A percentile compares a stretch with the other conserved stretches of the same genome.
Conservation (phyloP, 2,888 invertebrate species). For the Biston stratarius region DNA sequence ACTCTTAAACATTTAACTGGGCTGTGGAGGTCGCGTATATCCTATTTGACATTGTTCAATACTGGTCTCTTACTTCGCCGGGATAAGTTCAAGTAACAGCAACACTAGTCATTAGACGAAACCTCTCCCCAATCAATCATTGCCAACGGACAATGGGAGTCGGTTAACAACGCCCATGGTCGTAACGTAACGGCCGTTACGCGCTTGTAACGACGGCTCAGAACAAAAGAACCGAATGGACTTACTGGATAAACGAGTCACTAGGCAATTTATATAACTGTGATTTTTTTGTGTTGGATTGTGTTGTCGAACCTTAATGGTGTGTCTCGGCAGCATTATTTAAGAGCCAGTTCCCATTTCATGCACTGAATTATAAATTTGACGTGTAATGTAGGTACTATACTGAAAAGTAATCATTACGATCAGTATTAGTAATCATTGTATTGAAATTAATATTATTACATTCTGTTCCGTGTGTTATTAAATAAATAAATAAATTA, state of each 20-base stretch:
- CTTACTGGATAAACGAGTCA: conserved; percentile 10
- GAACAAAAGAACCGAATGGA: conserved; percentile 9
- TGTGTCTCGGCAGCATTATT: too few species aligned
- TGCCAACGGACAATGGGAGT: conserved; percentile 27
- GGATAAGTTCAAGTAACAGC: conserved; percentile 1
- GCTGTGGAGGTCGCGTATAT: background rate
- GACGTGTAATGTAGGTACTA: too few species aligned
- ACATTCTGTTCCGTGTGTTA: too few species aligned
- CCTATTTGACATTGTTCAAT: background rate
- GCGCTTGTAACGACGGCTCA: conserved; percentile 3
- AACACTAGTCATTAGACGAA: conserved; percentile 30
- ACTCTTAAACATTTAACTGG: too few species aligned
- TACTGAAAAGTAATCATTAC: too few species aligned
- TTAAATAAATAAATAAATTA: too few species aligned
- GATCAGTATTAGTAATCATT: too few species aligned
- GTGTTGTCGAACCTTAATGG: background rate
- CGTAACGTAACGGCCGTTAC: conserved; percentile 18
- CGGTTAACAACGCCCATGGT: conserved; percentile 20
- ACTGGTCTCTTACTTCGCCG: background rate
- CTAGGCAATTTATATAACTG: conserved; percentile 2
- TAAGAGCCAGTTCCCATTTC: too few species aligned
- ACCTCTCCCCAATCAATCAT: conserved; percentile 28
- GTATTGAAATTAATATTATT: too few species aligned
- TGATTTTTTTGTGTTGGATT: background rate
- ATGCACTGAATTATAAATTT: too few species aligned